phyloP scores from a whole-genome alignment of 2,113 vertebrate species.

The Hippocampus abdominalis region DNA sequence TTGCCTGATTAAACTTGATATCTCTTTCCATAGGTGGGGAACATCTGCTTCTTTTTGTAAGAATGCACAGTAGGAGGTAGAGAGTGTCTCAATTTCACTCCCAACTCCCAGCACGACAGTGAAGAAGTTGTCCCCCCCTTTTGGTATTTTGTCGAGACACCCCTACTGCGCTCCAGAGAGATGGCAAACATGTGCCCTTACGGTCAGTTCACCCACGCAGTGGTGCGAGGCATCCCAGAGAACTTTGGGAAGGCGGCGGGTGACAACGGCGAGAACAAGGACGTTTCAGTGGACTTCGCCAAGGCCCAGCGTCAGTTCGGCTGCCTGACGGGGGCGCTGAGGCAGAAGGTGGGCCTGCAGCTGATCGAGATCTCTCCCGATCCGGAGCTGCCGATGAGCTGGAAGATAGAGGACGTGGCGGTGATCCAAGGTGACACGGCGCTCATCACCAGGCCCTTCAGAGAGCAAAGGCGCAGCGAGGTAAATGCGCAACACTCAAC shows the following conservation, averaged over 20 bases:
- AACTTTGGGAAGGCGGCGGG: slow-evolving; percentile 61
- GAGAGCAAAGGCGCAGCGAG: slow-evolving; percentile 80
- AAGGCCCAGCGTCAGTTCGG: slow-evolving; percentile 88
- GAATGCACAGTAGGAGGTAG: slow-evolving; percentile 12
- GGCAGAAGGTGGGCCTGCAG: slow-evolving; percentile 90
- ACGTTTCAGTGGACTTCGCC: slow-evolving; percentile 73
- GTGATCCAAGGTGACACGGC: slow-evolving; percentile 86
- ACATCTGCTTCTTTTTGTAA: slow-evolving; percentile 12
- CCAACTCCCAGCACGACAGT: neutral
- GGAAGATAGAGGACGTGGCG: slow-evolving; percentile 82
- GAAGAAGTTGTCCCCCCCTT: slow-evolving; percentile 10
- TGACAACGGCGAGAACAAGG: slow-evolving; percentile 43
- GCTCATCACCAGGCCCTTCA: slow-evolving; percentile 82
- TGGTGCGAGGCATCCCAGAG: slow-evolving; percentile 82
- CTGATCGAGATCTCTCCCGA: slow-evolving; percentile 84
- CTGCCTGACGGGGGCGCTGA: slow-evolving; percentile 82
- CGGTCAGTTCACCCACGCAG: slow-evolving; percentile 84
- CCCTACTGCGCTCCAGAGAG: neutral
- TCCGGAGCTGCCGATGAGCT: slow-evolving; percentile 78
- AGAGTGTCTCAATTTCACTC: slow-evolving; percentile 19
- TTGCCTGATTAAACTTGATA: slow-evolving; percentile 8
- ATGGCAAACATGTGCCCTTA: slow-evolving; percentile 73
- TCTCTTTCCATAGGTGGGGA: slow-evolving; percentile 11
- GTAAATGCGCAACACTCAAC: slow-evolving; percentile 48
- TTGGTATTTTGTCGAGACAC: neutral